Base-by-base conservation (phyloP, 2,113 vertebrate species). In the Sylvietta virens region DNA sequence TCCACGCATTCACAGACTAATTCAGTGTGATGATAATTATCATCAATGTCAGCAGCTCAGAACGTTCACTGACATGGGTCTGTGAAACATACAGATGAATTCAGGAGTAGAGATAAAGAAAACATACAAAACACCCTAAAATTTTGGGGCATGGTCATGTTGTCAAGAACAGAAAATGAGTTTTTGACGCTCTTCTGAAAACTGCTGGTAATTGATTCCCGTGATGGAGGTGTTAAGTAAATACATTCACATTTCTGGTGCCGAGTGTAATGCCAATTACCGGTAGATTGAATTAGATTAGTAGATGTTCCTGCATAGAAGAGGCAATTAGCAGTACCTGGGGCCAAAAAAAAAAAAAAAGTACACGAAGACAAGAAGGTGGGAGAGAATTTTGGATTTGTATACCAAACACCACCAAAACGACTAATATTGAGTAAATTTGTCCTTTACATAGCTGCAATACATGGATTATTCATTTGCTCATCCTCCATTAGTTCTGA, bases 21-120 rank as follows among this genome's bases (percentile, higher is more conserved):
- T 73, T 90, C 89, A 81, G 53, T 50, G 60, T 79, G 86, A 94
- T 74, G 62, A 70, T 86, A 92, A 88, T 93, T 90, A 92, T n/a
- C 86, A 45, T 72, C 92, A 87, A 90, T 44, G 30, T 39, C 67
- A 92, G 60, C 8, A 93, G 77, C 51, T 78, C 73, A 95, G 80
- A 94, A 87, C 62, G 40, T 83, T 86, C 83, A 79, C 40, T 85
- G 73, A 73, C 31, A 50, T 50, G 21, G 94, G 74, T 44, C 48
- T 88, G 54, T 95, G 94, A 96, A 96, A 93, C 37, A 83, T 13
- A 91, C 39, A 95, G 90, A 95, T 76, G 67, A 94, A 96, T 58
- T 26, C 66, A 61, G 22, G 76, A 79, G 19, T 30, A 66, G 35
- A 51, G 7, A 21, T 33, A 7, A 94, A 95, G 77, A 96, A 95